Percentiles rank a stretch among this genome's conserved stretches.
phyloP scores from a whole-genome alignment of 2,888 invertebrate genomes.

The Eupithecia subfuscata region DNA sequence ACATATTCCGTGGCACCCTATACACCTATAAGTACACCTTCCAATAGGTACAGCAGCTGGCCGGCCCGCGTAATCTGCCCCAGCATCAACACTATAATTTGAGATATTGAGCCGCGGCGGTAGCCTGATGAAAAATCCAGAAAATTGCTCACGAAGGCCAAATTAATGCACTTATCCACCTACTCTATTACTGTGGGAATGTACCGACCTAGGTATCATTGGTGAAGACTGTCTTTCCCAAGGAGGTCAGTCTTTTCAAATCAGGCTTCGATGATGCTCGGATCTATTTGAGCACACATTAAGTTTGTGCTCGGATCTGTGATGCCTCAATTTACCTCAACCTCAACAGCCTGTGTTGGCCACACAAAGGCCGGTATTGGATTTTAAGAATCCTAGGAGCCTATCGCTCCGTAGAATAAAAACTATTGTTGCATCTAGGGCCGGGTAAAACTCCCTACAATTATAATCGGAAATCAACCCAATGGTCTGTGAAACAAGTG shows the following conservation, averaged over 20 bases:
- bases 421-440: background rate
- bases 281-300: too few species aligned
- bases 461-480: slow-evolving; percentile 23
- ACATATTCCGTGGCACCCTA: too few species aligned
- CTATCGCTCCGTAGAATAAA: too few species aligned
- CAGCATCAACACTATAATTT: slow-evolving; percentile 60
- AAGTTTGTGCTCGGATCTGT: too few species aligned
- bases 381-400: too few species aligned
- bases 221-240: background rate
- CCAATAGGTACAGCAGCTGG: background rate
- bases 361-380: too few species aligned
- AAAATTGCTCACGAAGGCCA: slow-evolving; percentile 68
- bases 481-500: slow-evolving; percentile 33
- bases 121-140: slow-evolving; percentile 78
- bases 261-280: too few species aligned
- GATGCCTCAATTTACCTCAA: too few species aligned
- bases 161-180: slow-evolving; percentile 61
- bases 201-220: slow-evolving; percentile 7
- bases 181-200: slow-evolving; percentile 53
- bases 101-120: slow-evolving; percentile 76
- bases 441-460: background rate
- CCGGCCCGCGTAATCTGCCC: slow-evolving; percentile 66
- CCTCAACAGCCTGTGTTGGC: too few species aligned
- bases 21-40: background rate
- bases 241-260: background rate